Evolutionary conservation across 2,888 invertebrate genomes (phyloP).

Genomic region (Clanis bilineata): DNA sequence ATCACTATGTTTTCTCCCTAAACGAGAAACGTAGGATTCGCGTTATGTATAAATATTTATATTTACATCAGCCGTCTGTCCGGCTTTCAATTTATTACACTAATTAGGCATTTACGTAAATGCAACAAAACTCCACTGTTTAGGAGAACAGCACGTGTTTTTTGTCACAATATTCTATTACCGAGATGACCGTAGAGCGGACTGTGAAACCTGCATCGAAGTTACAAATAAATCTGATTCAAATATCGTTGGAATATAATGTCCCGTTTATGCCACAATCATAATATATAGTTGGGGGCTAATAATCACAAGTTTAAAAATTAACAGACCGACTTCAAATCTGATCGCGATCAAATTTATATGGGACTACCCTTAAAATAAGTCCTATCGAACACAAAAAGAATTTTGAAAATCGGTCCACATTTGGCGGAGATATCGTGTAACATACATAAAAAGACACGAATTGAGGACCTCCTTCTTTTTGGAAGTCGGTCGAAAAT

Average conservation of each 20-base stretch:
- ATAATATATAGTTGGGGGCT: not conserved
- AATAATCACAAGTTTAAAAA: not conserved
- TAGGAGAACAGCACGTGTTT: conserved; percentile 32
- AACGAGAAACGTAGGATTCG: conserved; percentile 23
- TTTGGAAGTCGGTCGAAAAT: no score
- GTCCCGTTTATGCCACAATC: not conserved
- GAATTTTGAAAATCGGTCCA: no score
- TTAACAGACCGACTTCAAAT: no score
- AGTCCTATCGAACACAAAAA: no score
- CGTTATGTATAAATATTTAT: conserved; percentile 22
- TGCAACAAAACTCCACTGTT: conserved; percentile 37
- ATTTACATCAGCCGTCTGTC: conserved; percentile 45
- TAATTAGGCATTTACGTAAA: conserved; percentile 22
- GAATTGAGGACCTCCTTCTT: no score
- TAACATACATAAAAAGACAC: no score
- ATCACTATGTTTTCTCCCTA: conserved; percentile 27
- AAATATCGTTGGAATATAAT: conserved; percentile 6
- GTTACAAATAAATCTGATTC: not conserved
- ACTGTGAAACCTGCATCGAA: conserved; percentile 37
- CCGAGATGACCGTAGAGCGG: conserved; percentile 37
- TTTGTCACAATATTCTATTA: conserved; percentile 40
- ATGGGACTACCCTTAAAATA: no score
- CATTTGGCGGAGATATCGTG: no score
- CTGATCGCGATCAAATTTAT: no score
- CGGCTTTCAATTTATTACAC: conserved; percentile 14